Percentiles rank a stretch among this genome's conserved stretches.
These are phyloP conservation scores for Caenorhabditis angaria DNA, from an alignment of 2,888 invertebrate species.

Conservation along the genomic window DNA sequence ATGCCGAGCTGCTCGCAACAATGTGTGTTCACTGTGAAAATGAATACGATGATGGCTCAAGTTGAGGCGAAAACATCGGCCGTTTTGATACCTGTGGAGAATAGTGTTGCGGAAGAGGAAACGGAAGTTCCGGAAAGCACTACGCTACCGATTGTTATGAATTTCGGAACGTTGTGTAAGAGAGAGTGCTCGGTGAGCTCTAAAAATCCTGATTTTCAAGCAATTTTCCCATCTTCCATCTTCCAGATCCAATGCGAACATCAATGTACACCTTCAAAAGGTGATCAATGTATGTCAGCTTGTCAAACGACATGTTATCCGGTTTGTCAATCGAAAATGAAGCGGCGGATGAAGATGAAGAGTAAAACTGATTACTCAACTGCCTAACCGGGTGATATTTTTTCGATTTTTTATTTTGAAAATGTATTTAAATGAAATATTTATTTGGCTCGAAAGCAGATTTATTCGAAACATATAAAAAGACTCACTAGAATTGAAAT, in stretches of 20 bases:
- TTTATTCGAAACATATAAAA: too few relatives aligned
- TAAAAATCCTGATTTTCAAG: neutral
- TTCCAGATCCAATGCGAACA: slow-evolving; percentile 51
- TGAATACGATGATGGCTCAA: slow-evolving; percentile 23
- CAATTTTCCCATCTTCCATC: neutral
- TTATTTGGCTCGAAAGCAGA: neutral
- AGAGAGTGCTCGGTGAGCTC: slow-evolving; percentile 44
- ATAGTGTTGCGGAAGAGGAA: neutral
- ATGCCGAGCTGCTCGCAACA: slow-evolving; percentile 46
- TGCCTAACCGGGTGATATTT: too few relatives aligned
- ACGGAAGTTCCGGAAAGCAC: neutral
- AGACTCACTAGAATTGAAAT: too few relatives aligned
- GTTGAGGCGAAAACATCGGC: slow-evolving; percentile 15
- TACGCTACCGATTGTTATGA: slow-evolving; percentile 6
- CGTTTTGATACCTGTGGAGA: slow-evolving; percentile 24
- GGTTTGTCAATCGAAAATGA: slow-evolving; percentile 50
- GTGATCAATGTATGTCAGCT: slow-evolving; percentile 47
- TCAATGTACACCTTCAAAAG: slow-evolving; percentile 36
- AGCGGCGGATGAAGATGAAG: slow-evolving; percentile 34
- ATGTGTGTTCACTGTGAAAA: slow-evolving; percentile 47
- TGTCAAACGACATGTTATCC: slow-evolving; percentile 57
- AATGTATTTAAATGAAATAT: neutral
- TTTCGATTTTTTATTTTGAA: neutral
- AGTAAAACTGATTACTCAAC: neutral
- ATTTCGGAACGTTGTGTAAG: slow-evolving; percentile 34